Base-by-base conservation (phyloP, 2,113 vertebrate genomes). In the Muntiacus reevesi region DNA sequence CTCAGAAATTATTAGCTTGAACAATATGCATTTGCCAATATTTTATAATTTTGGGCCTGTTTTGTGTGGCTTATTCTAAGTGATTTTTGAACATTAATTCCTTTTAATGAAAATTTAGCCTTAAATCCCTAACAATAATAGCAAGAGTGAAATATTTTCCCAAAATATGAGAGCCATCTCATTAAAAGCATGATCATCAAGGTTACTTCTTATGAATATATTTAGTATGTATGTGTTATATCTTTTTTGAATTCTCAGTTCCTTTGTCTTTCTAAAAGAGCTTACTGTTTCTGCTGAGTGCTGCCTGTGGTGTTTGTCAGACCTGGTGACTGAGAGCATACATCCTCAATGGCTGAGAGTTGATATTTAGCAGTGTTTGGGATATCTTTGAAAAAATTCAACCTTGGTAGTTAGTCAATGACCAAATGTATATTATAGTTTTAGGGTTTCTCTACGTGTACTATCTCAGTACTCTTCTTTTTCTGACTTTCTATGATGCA, bases 191-290 rank as follows among this genome's bases (percentile, higher is more conserved):
- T 88, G 78, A 30, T 83, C 54, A 10, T 64, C 19, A 23, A 82
- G 5, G 25, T 95, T 81, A 45, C 64, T 92, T 96, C 71, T 67
- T 97, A 36, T 94, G 89, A 90, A 21, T 47, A 88, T 64, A 86
- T 50, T 23, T 45, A 84, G 28, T n/a, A 27, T 87, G 43, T 54
- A 47, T 79, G 33, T 84, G 54, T 40, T 84, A 74, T 36, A 13
- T 52, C 86, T 94, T 91, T 84, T 95, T 98, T 95, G 14, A 57
- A 19, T 52, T 91, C 55, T 91, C 52, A 94, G 92, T 95, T 47
- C 88, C 91, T 91, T 97, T 82, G 30, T 91, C 62, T 91, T 78
- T 86, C 36, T 25, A 54, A 90, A 84, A 92, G 64, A 50, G 43
- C 57, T 79, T 84, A 45, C 33, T 43, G 79, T 96, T 95, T 94